Base-by-base conservation (phyloP, 2,888 invertebrate genomes). In the Erannis defoliaria region DNA sequence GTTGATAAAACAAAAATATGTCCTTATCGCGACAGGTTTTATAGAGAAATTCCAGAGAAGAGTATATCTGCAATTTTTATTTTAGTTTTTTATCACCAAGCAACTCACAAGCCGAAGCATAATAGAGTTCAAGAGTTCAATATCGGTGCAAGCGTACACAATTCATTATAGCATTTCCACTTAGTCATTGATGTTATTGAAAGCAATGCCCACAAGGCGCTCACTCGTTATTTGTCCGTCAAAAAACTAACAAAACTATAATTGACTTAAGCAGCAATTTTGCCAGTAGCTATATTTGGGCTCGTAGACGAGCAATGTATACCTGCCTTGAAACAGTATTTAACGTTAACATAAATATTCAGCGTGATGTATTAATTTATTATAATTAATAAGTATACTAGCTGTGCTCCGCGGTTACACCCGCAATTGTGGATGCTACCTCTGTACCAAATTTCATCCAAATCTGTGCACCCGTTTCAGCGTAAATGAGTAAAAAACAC, bases 211-310 rank as follows among this genome's bases (percentile, higher is more conserved):
- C 54, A 50, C 50, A 55, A 68, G 56, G 40, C 37, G 53, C 65
- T 66, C 70, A 67, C 72, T 80, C 70, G 78, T 81, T 82, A 81
- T 79, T 82, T 82, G 80, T 80, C 75, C 74, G 78, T 80, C 75
- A 82, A 81, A 80, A 78, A 74, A 67, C 68, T 68, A 72, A 72
- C 73, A 83, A 83, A 82, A 81, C 75, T 57, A 64, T 85, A 84
- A 88, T 88, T 86, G 85, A 84, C 77, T 71, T 64, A 79, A 76
- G 79, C 76, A 75, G 76, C 78, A 79, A 82, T 88, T 86, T 85
- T 54, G 84, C 87, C 86, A 82, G 88, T 88, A 87, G 88, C 88
- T 66, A 76, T 73, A 61, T 42, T 26, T 63, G 48, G 33, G 62
- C 65, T 55, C 67, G 60, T 57, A 66, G 54, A 60, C 29, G 50